Conservation (phyloP, 2,888 invertebrate species). For the Seira musarum region DNA sequence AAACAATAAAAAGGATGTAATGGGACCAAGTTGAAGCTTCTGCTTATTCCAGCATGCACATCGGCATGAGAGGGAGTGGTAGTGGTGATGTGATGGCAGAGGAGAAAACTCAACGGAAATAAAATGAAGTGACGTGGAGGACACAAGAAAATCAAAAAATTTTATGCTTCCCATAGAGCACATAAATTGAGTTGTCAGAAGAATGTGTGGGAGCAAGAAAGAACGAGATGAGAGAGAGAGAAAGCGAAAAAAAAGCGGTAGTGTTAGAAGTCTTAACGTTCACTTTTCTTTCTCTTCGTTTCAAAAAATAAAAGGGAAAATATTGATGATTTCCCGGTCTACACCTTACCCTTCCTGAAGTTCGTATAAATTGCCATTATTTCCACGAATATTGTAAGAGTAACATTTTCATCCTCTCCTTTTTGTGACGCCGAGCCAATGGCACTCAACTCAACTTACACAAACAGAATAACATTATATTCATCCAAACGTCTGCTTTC, state of each 20-base stretch:
- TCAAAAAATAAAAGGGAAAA: not conserved
- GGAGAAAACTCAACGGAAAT: conserved; percentile 27
- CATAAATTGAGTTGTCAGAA: conserved; percentile 60
- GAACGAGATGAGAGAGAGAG: no score
- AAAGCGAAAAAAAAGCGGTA: not conserved
- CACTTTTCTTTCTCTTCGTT: not conserved
- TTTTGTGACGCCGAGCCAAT: not conserved
- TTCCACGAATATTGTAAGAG: conserved; percentile 28
- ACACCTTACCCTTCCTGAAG: not conserved
- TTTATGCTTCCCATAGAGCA: conserved; percentile 58
- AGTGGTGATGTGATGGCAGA: no score
- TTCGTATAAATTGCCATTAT: conserved; percentile 24
- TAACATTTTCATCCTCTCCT: conserved; percentile 19
- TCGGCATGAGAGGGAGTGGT: conserved; percentile 26
- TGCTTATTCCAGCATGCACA: not conserved
- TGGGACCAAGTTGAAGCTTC: not conserved
- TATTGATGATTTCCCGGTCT: conserved; percentile 1
- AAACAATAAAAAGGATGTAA: conserved; percentile 5
- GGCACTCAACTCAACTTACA: no score
- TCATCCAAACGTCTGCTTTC: conserved; percentile 39
- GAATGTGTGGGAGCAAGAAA: conserved; percentile 7
- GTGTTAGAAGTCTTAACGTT: no score
- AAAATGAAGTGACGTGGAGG: conserved; percentile 41
- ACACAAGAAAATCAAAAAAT: conserved; percentile 40
- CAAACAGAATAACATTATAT: no score